Conservation (phyloP, 2,113 vertebrate genomes). For the Polypterus senegalus region DNA sequence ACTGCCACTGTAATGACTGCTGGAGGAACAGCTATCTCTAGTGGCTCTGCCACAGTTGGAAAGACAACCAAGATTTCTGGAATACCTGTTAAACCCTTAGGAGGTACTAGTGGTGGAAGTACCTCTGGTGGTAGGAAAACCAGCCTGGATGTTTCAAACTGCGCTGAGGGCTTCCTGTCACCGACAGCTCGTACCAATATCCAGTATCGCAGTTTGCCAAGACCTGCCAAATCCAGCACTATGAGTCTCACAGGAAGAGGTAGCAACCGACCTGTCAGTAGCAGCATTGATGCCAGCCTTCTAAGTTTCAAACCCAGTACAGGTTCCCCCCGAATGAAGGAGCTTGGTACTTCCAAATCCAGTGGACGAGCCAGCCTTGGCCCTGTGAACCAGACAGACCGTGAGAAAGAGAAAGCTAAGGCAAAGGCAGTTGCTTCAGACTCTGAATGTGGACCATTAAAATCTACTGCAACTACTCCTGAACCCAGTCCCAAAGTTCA, state of each 20-base stretch:
- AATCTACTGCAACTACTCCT: conserved; percentile 44
- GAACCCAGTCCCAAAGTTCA: conserved; percentile 60
- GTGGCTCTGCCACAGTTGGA: conserved; percentile 47
- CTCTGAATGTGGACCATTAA: conserved; percentile 49
- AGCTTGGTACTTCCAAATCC: conserved; percentile 38
- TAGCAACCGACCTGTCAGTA: conserved; percentile 62
- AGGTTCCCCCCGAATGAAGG: conserved; percentile 58
- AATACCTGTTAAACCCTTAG: conserved; percentile 79
- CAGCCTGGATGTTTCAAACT: conserved; percentile 74
- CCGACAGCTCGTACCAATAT: conserved; percentile 77
- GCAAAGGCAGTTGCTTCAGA: conserved; percentile 80
- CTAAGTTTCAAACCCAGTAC: conserved; percentile 57
- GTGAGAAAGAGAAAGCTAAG: conserved; percentile 81
- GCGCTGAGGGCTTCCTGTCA: conserved; percentile 69
- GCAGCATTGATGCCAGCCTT: conserved; percentile 67
- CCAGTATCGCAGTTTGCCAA: conserved; percentile 87
- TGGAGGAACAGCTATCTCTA: conserved; percentile 54
- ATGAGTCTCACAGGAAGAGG: conserved; percentile 72
- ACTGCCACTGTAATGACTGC: conserved; percentile 76
- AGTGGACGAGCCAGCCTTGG: conserved; percentile 38
- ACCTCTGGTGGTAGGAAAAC: conserved; percentile 60
- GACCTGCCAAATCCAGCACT: conserved; percentile 84
- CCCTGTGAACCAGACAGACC: conserved; percentile 85
- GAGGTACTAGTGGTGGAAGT: conserved; percentile 14
- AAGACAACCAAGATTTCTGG: conserved; percentile 79